phyloP scores from a whole-genome alignment of 1,140 invertebrate species.

The Drosophila pruinosa region DNA sequence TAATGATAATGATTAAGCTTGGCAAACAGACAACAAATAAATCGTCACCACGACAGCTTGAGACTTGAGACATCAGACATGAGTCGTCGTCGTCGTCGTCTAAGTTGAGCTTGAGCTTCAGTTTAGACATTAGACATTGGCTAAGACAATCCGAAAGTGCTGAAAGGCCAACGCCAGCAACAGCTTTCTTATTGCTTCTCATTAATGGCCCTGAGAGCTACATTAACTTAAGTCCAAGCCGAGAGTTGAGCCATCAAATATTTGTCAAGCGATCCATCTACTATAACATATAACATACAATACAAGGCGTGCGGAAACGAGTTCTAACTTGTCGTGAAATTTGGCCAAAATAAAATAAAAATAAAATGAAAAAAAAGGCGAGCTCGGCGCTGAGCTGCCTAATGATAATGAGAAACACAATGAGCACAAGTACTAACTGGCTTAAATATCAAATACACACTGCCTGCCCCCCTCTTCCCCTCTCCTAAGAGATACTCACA shows the following conservation, averaged over 20 bases:
- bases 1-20: slow-evolving; percentile 77
- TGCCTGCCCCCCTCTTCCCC: neutral
- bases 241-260: slow-evolving; percentile 41
- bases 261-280: slow-evolving; percentile 32
- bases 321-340: slow-evolving; percentile 62
- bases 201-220: slow-evolving; percentile 8
- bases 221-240: neutral
- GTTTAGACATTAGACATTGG: no score
- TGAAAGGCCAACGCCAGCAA: no score
- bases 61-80: no score
- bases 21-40: slow-evolving; percentile 61
- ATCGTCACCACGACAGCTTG: neutral
- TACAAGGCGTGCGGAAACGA: no score
- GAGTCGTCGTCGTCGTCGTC: no score
- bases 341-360: slow-evolving; percentile 28
- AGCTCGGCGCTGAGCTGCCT: neutral
- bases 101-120: no score
- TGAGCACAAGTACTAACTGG: slow-evolving; percentile 31
- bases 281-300: no score
- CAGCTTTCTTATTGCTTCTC: slow-evolving; percentile 44
- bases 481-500: neutral
- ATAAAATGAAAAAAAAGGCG: neutral
- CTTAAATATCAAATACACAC: slow-evolving; percentile 7
- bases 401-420: slow-evolving; percentile 61
- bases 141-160: slow-evolving; percentile 20